Evolutionary conservation across 2,797 vertebrate species (phyloP), one percentile per base, ranked within the genome.

Genomic region (Ambastaia sidthimunki): DNA sequence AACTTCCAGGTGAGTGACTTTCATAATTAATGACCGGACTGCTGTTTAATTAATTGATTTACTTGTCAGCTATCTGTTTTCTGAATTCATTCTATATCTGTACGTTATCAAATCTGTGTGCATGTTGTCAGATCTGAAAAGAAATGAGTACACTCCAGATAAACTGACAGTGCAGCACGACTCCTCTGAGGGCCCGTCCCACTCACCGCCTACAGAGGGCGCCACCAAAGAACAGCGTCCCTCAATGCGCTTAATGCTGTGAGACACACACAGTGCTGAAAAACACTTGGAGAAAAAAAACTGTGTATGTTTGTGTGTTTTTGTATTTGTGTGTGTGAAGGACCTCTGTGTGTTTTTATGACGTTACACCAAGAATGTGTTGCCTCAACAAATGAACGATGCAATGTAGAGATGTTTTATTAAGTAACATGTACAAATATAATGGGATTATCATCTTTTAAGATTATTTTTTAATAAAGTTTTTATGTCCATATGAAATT

Each of bases 101-200:
- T 31, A n/a, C n/a, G n/a, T n/a, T 31, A 2, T 31, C 2, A 31
- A 31, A 31, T 37, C 5, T 37, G 3, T 76, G 23, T 81, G 41
- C 68, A 12, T 70, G 62, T 71, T 13, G 65, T 12, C 88, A 99
- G 98, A 99, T 89, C 91, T 99, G 86, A 98, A 97, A 92, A 93
- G 97, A 81, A 99, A 99, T 0, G 98, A 98, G 81, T 99, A 99
- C 90, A 99, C 98, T 0, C 98, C 97, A n/a, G 97, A 98, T 87
- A 98, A 98, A 90, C 93, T 96, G 67, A 91, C 93, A 2, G 94
- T 98, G 87, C 94, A 95, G 87, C 96, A 96, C 0, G 96, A 97
- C 86, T 91, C 93, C 74, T 89, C 95, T 74, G 95, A 95, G 86
- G 63, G 93, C 81, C 92, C 91, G 70, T 89, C 91, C 89, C 91